Base-by-base conservation (phyloP, 1,140 invertebrate species). In the Orchestia grillus region DNA sequence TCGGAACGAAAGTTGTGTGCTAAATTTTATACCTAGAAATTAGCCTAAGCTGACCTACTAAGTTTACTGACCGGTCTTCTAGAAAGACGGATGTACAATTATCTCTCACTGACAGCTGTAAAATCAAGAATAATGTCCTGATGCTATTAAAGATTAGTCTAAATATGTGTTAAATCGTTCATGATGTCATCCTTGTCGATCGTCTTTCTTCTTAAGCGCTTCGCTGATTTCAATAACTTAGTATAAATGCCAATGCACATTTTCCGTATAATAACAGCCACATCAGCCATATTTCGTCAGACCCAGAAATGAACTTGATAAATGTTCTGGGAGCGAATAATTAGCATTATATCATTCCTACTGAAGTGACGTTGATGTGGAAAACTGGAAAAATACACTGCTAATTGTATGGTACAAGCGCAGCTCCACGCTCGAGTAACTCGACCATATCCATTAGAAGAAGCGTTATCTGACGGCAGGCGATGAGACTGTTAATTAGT, bases 401-500 rank as follows among this genome's bases (percentile, higher is more conserved):
- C 62, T 77, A 77, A 77, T 77, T 77, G 62, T 77, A 77, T 77
- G 62, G 15, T 77, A 77, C 62, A 1, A 77, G 62, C 15, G 62
- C 62, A 77, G 62, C 36, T 77, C 3, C 28, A 77, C 62, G 62
- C 62, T 77, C 28, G 15, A 77, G 62, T 77, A 77, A 77, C 62
- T 77, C 62, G 62, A 77, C 62, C 62, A 77, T 77, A 15, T 77
- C 62, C 11, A 77, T 77, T 77, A 77, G 28, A 77, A 77, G 62
- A 77, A 23, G 62, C 62, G 62, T 77, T 77, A 77, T 77, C 62
- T 77, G 62, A 77, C 62, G 62, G 62, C 62, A 77, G 62, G 28
- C 62, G 62, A 77, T 77, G 62, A 77, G 62, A 77, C 62, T 77
- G 62, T 77, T 77, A 77, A 77, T 77, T 77, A 77, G 62, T 77